These are phyloP conservation scores for Brachylomia viminalis DNA, from an alignment of 2,888 invertebrate species.

Conservation along the genomic window DNA sequence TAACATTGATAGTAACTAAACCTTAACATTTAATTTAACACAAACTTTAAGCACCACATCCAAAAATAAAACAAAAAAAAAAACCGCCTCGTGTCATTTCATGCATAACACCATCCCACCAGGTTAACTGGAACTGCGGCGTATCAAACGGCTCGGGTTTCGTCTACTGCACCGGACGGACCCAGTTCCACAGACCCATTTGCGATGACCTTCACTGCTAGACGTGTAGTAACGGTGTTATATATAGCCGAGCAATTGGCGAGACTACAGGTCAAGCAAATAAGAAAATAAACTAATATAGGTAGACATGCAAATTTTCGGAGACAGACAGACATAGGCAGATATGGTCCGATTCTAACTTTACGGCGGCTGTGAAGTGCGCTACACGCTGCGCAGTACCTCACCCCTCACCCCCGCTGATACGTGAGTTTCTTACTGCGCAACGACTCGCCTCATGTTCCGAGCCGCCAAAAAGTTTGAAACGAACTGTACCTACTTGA, in stretches of 20 bases:
- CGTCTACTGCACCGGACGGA: slow-evolving; percentile 82
- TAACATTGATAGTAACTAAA: not conserved
- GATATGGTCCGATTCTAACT: no score
- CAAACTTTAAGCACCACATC: not conserved
- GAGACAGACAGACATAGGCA: no score
- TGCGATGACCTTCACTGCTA: slow-evolving; percentile 73
- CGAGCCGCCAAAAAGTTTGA: no score
- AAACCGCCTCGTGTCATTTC: slow-evolving; percentile 8
- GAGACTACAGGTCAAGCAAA: not conserved
- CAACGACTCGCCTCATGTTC: no score
- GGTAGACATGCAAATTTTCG: not conserved
- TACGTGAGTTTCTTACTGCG: no score
- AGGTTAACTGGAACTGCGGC: slow-evolving; percentile 74
- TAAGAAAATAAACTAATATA: no score
- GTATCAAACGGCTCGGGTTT: slow-evolving; percentile 78
- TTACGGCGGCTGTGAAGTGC: no score
- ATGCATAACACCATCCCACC: slow-evolving; percentile 70
- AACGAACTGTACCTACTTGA: not conserved
- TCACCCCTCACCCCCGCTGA: no score
- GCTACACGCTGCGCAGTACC: no score
- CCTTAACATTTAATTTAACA: not conserved
- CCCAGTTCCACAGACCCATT: slow-evolving; percentile 79
- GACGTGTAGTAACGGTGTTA: slow-evolving; percentile 49
- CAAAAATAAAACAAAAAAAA: not conserved
- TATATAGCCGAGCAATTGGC: slow-evolving; percentile 3